Evolutionary conservation across 2,113 vertebrate genomes (phyloP).

Genomic region (Bungarus multicinctus): DNA sequence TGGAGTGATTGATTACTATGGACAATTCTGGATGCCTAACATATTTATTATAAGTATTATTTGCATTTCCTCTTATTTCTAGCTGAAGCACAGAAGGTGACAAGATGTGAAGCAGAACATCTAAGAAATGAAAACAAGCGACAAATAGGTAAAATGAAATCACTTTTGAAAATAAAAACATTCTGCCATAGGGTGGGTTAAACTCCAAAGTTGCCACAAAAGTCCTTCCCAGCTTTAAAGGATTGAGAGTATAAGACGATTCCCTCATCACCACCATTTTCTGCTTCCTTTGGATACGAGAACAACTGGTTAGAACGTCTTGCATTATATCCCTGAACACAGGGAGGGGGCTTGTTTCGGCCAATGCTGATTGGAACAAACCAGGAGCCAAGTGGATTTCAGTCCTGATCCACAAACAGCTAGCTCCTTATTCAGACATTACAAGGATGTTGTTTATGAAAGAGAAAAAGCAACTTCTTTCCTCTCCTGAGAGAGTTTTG

Average conservation of each 20-base stretch:
- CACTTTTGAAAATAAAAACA: constrained; percentile 45
- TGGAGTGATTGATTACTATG: no score
- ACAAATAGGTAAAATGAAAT: constrained; percentile 76
- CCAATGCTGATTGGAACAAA: not conserved
- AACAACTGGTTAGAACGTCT: not conserved
- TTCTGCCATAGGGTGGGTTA: not conserved
- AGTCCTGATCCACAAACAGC: not conserved
- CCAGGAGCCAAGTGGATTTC: not conserved
- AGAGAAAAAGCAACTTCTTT: not conserved
- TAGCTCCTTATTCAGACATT: not conserved
- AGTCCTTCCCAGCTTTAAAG: not conserved
- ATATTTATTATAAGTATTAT: constrained; percentile 40
- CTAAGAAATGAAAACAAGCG: constrained; percentile 84
- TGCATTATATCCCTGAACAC: not conserved
- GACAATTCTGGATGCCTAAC: no score
- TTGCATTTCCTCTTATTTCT: constrained; percentile 56
- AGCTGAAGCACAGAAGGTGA: constrained; percentile 82
- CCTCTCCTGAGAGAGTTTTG: no score
- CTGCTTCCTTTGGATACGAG: not conserved
- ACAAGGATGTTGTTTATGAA: not conserved
- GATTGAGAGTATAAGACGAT: not conserved
- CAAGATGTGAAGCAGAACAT: constrained; percentile 81
- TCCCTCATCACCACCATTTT: not conserved
- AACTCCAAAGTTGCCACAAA: not conserved
- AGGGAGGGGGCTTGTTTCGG: not conserved